Evolutionary conservation across 2,113 vertebrate genomes (phyloP).

Genomic region (Syngnathus typhle): DNA sequence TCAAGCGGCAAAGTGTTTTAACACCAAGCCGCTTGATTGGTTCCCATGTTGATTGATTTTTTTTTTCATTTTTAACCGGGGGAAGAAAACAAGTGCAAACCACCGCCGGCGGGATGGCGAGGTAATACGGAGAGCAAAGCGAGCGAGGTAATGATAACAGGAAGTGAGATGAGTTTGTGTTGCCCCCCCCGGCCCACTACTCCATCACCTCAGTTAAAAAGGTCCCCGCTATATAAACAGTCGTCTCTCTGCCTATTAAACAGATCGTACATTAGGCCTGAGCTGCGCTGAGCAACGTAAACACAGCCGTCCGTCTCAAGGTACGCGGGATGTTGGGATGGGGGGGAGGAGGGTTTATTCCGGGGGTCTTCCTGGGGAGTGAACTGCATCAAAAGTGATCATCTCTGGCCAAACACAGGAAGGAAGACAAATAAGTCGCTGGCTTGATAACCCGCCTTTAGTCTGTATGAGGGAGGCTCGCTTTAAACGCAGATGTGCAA

Average conservation of each 20-base stretch:
- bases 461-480: neutral
- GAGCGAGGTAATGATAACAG: slow-evolving; percentile 64
- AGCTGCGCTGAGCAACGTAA: slow-evolving; percentile 55
- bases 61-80: neutral
- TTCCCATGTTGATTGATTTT: slow-evolving; percentile 35
- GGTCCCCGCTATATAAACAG: slow-evolving; percentile 60
- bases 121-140: slow-evolving; percentile 35
- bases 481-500: slow-evolving; percentile 18
- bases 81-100: neutral
- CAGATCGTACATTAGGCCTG: slow-evolving; percentile 66
- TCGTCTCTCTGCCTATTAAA: slow-evolving; percentile 63
- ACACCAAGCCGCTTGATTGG: slow-evolving; percentile 34
- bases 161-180: slow-evolving; percentile 60
- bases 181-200: slow-evolving; percentile 56
- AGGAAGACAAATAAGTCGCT: slow-evolving; percentile 66
- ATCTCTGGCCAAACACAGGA: slow-evolving; percentile 69
- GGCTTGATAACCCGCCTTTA: slow-evolving; percentile 45
- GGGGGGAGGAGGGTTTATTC: slow-evolving; percentile 25
- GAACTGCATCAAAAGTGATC: slow-evolving; percentile 56
- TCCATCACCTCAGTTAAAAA: slow-evolving; percentile 59
- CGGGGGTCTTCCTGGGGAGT: slow-evolving; percentile 54
- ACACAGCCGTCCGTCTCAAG: slow-evolving; percentile 66
- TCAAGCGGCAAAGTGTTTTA: slow-evolving; percentile 38
- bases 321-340: slow-evolving; percentile 7
- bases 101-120: slow-evolving; percentile 23